These are phyloP conservation scores for Lagocephalus sceleratus DNA, from an alignment of 2,797 vertebrate species.

Conservation along the genomic window DNA sequence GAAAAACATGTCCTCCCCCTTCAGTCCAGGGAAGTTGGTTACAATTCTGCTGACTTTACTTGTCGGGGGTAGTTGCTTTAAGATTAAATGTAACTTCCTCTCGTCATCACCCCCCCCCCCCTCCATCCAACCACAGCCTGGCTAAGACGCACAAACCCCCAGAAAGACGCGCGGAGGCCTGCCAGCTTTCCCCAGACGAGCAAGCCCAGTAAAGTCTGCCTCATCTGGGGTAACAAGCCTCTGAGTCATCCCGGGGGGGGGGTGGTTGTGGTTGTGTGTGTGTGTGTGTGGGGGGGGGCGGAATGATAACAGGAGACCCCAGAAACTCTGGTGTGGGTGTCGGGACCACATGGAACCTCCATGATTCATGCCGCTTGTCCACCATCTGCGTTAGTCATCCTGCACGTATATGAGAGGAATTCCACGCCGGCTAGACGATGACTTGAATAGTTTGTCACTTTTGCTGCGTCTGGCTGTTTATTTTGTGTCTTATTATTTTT, in stretches of 20 bases:
- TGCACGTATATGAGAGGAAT: background rate
- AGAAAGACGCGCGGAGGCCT: constrained; percentile 41
- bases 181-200: constrained; percentile 54
- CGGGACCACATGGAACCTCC: constrained; percentile 42
- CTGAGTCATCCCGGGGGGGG: constrained; percentile 55
- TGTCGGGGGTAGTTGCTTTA: constrained; percentile 7
- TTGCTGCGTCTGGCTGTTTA: background rate
- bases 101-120: constrained; percentile 19
- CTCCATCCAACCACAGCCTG: constrained; percentile 23
- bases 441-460: background rate
- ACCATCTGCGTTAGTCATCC: constrained; percentile 65
- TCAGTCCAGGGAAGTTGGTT: constrained; percentile 32
- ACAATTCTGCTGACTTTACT: constrained; percentile 38
- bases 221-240: constrained; percentile 50
- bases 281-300: constrained; percentile 39
- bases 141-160: constrained; percentile 57
- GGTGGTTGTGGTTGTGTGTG: too few relatives aligned
- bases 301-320: constrained; percentile 69
- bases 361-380: constrained; percentile 62
- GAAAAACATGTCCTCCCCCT: constrained; percentile 4
- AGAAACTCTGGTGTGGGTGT: constrained; percentile 66
- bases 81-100: constrained; percentile 7
- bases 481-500: background rate
- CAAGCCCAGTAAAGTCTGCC: constrained; percentile 49
- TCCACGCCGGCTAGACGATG: constrained; percentile 1